A percentile compares a stretch with the other conserved stretches of the same genome.
phyloP scores from a whole-genome alignment of 2,797 vertebrate species.

The Lepus townsendii region DNA sequence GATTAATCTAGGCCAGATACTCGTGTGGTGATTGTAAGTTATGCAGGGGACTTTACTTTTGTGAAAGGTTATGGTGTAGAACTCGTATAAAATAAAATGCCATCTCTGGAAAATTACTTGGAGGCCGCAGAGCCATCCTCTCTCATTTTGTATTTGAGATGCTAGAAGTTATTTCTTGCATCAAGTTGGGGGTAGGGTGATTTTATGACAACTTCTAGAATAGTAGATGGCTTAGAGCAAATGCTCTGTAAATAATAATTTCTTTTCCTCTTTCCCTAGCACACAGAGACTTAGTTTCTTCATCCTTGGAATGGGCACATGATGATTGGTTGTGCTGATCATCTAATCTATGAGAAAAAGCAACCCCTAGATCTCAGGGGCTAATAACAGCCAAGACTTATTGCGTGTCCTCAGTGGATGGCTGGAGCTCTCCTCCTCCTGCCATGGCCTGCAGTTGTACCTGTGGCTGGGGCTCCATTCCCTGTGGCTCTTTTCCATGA shows the following conservation, averaged over 20 bases:
- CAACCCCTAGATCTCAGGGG: background rate
- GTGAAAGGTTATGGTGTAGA: background rate
- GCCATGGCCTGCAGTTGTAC: background rate
- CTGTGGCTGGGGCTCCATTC: background rate
- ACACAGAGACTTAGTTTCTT: background rate
- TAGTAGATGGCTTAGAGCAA: background rate
- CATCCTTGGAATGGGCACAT: background rate
- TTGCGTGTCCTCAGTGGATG: background rate
- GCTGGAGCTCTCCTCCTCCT: too few species aligned
- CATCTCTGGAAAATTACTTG: background rate
- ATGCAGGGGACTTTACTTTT: background rate
- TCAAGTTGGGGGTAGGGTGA: background rate
- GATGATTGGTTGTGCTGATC: background rate
- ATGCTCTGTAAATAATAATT: background rate
- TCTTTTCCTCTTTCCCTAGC: conserved; percentile 7
- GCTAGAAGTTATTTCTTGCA: background rate
- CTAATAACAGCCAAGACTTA: background rate
- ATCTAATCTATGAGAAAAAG: background rate
- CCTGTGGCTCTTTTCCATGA: background rate
- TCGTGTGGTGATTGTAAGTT: background rate
- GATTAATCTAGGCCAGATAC: background rate
- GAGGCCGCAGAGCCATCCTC: background rate
- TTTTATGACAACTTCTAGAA: conserved; percentile 31
- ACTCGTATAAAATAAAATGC: background rate
- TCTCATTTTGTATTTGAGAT: conserved; percentile 37